Evolutionary conservation across 2,888 invertebrate species (phyloP), one percentile per base, ranked within the genome.

Genomic region (Aspidiotus rigidus): DNA sequence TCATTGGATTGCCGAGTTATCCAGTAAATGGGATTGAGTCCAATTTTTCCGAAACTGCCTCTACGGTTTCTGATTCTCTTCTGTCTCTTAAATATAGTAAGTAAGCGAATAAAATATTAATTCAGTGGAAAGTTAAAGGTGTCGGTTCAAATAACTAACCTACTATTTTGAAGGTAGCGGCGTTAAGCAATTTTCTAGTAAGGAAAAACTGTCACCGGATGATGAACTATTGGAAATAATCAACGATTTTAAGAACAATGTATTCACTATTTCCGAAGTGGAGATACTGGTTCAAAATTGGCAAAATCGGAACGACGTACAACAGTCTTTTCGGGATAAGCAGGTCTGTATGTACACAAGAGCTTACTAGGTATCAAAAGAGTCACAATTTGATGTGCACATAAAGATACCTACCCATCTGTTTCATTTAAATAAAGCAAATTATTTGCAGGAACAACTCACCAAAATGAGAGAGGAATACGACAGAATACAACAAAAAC

Each of bases 241-340:
- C 77, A 89, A 87, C 75, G 91, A 92, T 75, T 92, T 90, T 75
- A 92, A 93, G 77, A 91, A 91, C 75, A 90, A 92, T 76, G 90
- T 91, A 5, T 87, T 90, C 73, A 87, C 89, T 0, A 89, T 93
- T 75, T 83, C 86, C 0, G 90, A 92, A 79, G 89, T 91, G 0
- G 92, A 92, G 77, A 85, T 88, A 74, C 80, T 93, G 64, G 92
- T 93, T 1, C 88, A 89, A 77, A 88, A 88, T 75, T 93, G 93
- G 93, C 86, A 85, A 75, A 90, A 89, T 74, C 83, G 92, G 70
- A 90, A 91, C 74, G 92, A 92, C 77, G 91, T 92, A 0, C 89
- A 90, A 74, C 89, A 88, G 75, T 91, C 90, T 2, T 84, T 90
- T 74, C 87, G 88, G 75, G 91, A 92, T 73, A 91, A 91, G 76